Evolutionary conservation across 2,113 vertebrate species (phyloP), one percentile per base, ranked within the genome.

Genomic region (Gadus macrocephalus): DNA sequence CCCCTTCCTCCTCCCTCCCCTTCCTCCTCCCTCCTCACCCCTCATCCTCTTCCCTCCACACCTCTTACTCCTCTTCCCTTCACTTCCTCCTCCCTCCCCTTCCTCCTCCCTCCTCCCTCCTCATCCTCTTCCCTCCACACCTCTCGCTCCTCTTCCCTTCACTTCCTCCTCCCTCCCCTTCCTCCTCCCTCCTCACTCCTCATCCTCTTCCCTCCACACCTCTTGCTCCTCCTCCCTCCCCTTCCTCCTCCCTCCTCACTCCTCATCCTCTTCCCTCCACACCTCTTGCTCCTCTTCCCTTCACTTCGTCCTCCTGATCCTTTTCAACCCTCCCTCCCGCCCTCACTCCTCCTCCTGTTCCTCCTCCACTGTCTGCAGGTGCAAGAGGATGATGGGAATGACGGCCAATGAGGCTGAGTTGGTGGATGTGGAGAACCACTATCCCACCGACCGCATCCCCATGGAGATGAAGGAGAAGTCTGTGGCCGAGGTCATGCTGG

Each of bases 311-410:
- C n/a, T n/a, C n/a, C n/a, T n/a, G n/a, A n/a, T n/a, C n/a, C n/a
- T n/a, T n/a, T n/a, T n/a, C n/a, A n/a, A n/a, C n/a, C 20, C 20
- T 20, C 20, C 20, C 20, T 20, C 20, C 20, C n/a, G n/a, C n/a
- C n/a, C n/a, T n/a, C n/a, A n/a, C 15, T 1, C 9, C 9, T 11
- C 38, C 12, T 16, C 31, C 59, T 61, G 20, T 55, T 14, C 8
- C 7, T n/a, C 5, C 8, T 22, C 5, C 78, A 72, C 55, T 14
- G 53, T 8, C 15, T 1, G 8, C 81, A 94, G 93, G 88, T 90
- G 93, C 66, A 96, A 96, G 88, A 89, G 94, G 77, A 95, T 92
- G 91, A 95, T 96, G 94, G 95, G 95, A 64, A 96, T 96, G 95
- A 96, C 95, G 0, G 93, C 89, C 1, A 92, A 90, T 19, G 94